Percentiles rank a stretch among this genome's conserved stretches.
These are phyloP conservation scores for Eutolmus rufibarbis DNA, from an alignment of 2,888 invertebrate species.

Conservation along the genomic window DNA sequence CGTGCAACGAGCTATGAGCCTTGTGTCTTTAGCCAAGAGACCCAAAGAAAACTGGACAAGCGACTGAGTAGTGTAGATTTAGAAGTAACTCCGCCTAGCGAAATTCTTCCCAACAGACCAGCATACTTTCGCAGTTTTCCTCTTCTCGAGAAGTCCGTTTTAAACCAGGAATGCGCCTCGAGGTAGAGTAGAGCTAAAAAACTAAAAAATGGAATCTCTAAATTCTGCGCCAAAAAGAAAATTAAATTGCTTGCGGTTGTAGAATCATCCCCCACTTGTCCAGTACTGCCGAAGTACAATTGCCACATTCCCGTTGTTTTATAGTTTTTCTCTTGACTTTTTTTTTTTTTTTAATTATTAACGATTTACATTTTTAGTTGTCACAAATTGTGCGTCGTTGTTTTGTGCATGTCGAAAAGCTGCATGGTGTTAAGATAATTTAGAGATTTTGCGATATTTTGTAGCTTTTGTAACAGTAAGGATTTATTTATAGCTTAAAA, in stretches of 20 bases:
- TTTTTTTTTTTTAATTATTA: background rate
- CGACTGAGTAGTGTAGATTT: slow-evolving; percentile 77
- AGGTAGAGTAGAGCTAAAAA: slow-evolving; percentile 63
- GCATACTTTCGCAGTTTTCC: slow-evolving; percentile 85
- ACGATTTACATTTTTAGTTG: background rate
- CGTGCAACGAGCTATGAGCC: slow-evolving; percentile 78
- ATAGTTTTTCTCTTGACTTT: background rate
- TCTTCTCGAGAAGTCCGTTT: slow-evolving; percentile 75
- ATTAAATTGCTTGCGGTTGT: slow-evolving; percentile 21
- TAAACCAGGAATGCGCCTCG: slow-evolving; percentile 77
- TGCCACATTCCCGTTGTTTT: background rate
- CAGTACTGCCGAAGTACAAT: background rate
- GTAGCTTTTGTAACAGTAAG: background rate
- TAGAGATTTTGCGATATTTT: background rate
- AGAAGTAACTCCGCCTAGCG: slow-evolving; percentile 81
- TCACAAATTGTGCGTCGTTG: slow-evolving; percentile 23
- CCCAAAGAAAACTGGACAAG: slow-evolving; percentile 70
- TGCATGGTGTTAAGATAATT: slow-evolving; percentile 20
- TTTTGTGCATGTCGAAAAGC: slow-evolving; percentile 19
- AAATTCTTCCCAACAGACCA: slow-evolving; percentile 77
- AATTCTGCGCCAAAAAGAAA: background rate
- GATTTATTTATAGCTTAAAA: slow-evolving; percentile 18
- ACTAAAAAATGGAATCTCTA: background rate
- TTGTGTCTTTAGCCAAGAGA: slow-evolving; percentile 72
- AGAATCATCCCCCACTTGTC: slow-evolving; percentile 20